Evolutionary conservation across 1,140 invertebrate species (phyloP), one percentile per base, ranked within the genome.

Genomic region (Wiebesia pumilae): DNA sequence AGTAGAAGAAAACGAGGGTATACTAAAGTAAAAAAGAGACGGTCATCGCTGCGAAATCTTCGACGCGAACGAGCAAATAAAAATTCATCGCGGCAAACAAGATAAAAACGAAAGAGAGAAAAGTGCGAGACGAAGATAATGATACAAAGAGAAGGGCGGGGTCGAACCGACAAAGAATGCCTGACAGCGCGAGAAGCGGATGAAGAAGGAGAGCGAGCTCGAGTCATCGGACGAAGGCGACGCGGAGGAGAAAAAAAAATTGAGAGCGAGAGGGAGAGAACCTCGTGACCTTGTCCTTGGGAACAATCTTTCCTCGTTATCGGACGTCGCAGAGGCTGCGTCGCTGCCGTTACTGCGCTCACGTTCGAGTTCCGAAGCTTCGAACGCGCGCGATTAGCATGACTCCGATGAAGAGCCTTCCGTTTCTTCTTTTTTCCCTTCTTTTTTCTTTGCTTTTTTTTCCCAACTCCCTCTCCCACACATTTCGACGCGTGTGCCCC

Each of bases 281-380:
- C n/a, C 79, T 82, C 65, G 65, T 69, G 85, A 86, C 93, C 93
- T 93, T 93, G 92, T 93, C 93, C 93, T 93, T 93, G 92, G 81
- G 86, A 90, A 90, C 93, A 93, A 93, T 93, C 91, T 92, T 91
- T 91, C 87, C 90, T 92, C 90, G 91, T 93, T 93, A 93, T 93
- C 92, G 92, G 92, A 91, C 91, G 91, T 89, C 90, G 91, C 86
- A 88, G 91, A 90, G 88, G 89, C 80, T 87, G 78, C 30, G 78
- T 30, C 65, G 86, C 75, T 80, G 83, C 69, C 43, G 71, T 33
- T 43, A 73, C 24, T 62, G 83, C 38, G 69, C 51, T 58, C 77
- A 35, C 47, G 77, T 58, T 71, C 83, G 77, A 54, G 83, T 30
- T 73, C n/a, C 35, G 67, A 79, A 65, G 54, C 54, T 54, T 10